Conservation (phyloP, 2,888 invertebrate species). For the Abrostola tripartita region DNA sequence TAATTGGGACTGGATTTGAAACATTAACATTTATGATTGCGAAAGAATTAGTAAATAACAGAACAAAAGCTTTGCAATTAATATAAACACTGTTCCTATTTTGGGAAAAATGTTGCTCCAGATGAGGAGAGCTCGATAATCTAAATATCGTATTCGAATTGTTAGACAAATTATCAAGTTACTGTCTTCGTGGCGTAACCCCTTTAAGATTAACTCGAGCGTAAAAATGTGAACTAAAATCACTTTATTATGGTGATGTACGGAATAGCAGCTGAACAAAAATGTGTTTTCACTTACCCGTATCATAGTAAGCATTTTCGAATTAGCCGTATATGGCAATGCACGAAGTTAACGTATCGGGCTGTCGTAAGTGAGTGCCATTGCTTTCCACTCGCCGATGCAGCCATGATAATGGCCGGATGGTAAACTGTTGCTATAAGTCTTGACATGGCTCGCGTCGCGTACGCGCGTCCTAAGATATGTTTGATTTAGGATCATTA, state of each 20-base stretch:
- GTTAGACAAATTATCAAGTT: neutral
- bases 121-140: conserved; percentile 5
- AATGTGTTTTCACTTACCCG: conserved; percentile 37
- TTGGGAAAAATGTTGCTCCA: conserved; percentile 8
- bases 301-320: conserved; percentile 48
- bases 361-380: conserved; percentile 42
- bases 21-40: conserved; percentile 18
- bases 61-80: conserved; percentile 25
- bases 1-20: conserved; percentile 10
- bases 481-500: conserved; percentile 35
- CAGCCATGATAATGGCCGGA: conserved; percentile 48
- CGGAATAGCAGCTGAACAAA: conserved; percentile 15
- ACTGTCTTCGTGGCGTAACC: neutral
- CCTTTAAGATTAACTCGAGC: too few relatives aligned
- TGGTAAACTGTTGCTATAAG: conserved; percentile 42
- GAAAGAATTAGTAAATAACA: conserved; percentile 28
- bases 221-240: too few relatives aligned
- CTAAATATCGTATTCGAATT: neutral
- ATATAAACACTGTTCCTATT: conserved; percentile 19
- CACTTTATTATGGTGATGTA: neutral
- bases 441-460: conserved; percentile 29
- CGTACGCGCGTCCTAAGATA: conserved; percentile 17
- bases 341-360: conserved; percentile 52
- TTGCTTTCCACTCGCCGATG: conserved; percentile 54
- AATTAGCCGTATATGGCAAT: conserved; percentile 50